A percentile compares a stretch with the other conserved stretches of the same genome.
Conservation (phyloP, 2,797 vertebrate genomes). For the Borostomias antarcticus region DNA sequence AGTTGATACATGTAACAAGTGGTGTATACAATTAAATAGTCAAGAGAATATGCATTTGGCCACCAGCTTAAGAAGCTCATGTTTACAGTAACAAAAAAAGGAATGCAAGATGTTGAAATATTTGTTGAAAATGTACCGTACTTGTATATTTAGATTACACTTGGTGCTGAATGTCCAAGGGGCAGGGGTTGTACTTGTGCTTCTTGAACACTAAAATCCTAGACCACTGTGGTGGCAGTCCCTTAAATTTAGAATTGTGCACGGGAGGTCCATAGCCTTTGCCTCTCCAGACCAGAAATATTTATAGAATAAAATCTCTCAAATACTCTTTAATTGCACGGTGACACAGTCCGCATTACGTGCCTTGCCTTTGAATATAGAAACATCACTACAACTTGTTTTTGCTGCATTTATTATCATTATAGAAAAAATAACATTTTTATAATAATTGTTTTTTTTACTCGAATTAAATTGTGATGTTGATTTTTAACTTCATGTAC, state of each 20-base stretch:
- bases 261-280: slow-evolving; percentile 87
- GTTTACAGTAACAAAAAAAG: slow-evolving; percentile 79
- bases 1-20: slow-evolving; percentile 72
- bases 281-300: slow-evolving; percentile 87
- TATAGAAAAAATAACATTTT: slow-evolving; percentile 96
- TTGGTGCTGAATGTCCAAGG: slow-evolving; percentile 76
- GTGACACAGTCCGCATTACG: slow-evolving; percentile 99
- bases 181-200: slow-evolving; percentile 41
- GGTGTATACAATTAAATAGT: slow-evolving; percentile 83
- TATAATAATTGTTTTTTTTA: slow-evolving; percentile 98
- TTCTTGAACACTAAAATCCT: slow-evolving; percentile 59
- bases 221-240: slow-evolving; percentile 80
- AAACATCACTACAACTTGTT: slow-evolving; percentile 99
- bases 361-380: slow-evolving; percentile 99
- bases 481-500: slow-evolving; percentile 99
- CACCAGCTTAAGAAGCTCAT: slow-evolving; percentile 87
- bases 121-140: slow-evolving; percentile 58
- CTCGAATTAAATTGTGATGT: slow-evolving; percentile 95
- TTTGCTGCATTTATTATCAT: slow-evolving; percentile 99
- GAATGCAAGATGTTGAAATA: slow-evolving; percentile 66
- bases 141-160: slow-evolving; percentile 81
- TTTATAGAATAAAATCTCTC: slow-evolving; percentile 85
- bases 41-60: slow-evolving; percentile 88
- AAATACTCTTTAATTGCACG: slow-evolving; percentile 99
- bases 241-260: slow-evolving; percentile 84